Conservation (phyloP, 2,888 invertebrate species). For the Drosophila gaucha region DNA sequence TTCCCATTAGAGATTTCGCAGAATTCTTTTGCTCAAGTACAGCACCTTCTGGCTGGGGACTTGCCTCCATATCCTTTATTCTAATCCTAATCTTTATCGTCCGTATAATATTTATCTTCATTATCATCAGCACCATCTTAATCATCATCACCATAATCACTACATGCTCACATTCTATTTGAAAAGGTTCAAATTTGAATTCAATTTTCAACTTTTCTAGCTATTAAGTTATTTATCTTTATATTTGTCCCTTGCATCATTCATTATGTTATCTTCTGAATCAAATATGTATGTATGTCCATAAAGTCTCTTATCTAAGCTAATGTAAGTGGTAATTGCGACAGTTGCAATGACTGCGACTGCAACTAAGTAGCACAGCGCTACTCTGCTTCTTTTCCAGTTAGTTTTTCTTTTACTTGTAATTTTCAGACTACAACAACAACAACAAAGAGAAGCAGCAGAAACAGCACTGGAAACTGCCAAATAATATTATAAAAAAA, state of each 20-base stretch:
- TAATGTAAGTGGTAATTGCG: too few relatives aligned
- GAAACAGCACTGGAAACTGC: conserved; percentile 3
- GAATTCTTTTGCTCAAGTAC: too few relatives aligned
- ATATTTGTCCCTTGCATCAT: too few relatives aligned
- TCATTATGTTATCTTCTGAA: too few relatives aligned
- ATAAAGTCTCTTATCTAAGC: not conserved
- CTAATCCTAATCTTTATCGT: too few relatives aligned
- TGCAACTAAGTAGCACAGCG: conserved; percentile 6
- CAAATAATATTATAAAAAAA: conserved; percentile 31
- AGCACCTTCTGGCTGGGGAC: too few relatives aligned
- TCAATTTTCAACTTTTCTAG: too few relatives aligned
- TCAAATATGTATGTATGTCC: too few relatives aligned
- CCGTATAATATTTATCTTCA: not conserved
- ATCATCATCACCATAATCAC: not conserved
- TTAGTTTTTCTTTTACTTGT: conserved; percentile 23
- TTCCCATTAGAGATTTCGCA: not conserved
- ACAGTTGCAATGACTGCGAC: not conserved
- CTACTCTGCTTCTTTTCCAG: conserved; percentile 5
- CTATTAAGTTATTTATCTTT: too few relatives aligned
- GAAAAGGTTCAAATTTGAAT: too few relatives aligned
- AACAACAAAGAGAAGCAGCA: conserved; percentile 3
- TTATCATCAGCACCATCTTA: not conserved
- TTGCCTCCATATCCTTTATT: too few relatives aligned
- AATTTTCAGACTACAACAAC: conserved; percentile 14
- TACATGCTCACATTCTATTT: too few relatives aligned